Evolutionary conservation across 1,140 invertebrate genomes (phyloP), one percentile per base, ranked within the genome.

Genomic region (Leptonema lineaticorne): DNA sequence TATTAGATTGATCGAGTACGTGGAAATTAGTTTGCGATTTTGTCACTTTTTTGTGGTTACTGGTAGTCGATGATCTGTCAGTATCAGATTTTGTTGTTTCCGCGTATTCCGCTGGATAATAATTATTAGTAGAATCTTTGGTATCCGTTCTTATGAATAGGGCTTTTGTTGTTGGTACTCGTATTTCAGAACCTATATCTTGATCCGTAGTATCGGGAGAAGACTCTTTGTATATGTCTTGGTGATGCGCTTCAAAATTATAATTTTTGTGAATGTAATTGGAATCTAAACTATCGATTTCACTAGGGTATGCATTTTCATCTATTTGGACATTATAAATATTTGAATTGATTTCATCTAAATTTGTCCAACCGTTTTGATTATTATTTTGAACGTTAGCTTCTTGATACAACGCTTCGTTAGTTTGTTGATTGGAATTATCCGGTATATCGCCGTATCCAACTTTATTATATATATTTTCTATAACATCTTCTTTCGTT

Each of bases 221-320:
- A 63, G 78, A 79, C 41, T 80, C 79, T 75, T 82, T 81, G 66
- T 79, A 82, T 72, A 41, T 45, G 9, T 72, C 75, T 74, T 78
- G 77, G 62, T 75, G 72, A 16, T 83, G 78, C 11, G 76, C 81
- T 65, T 82, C 81, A 73, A 83, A 82, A 70, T 82, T 81, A 46
- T 82, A 83, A 74, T 82, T 80, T 73, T 86, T 83, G 73, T 86
- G 83, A 27, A 87, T 85, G 75, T 86, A 87, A 73, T 87, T 86
- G n/a, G 85, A 87, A 74, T 87, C 86, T 58, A 87, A 79, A 74
- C 85, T 87, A 75, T 87, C 85, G 63, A 86, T 85, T 75, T 86
- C 86, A 72, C 85, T 86, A 22, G 82, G 82, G 33, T 72, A 67
- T 11, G 46, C 26, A 7, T 59, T 58, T 46, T 72, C 70, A 37